Evolutionary conservation across 92 coral and sea anemone genomes (phyloP), one percentile per base, ranked within the genome.

Genomic region (Zoanthus sansibaricus): DNA sequence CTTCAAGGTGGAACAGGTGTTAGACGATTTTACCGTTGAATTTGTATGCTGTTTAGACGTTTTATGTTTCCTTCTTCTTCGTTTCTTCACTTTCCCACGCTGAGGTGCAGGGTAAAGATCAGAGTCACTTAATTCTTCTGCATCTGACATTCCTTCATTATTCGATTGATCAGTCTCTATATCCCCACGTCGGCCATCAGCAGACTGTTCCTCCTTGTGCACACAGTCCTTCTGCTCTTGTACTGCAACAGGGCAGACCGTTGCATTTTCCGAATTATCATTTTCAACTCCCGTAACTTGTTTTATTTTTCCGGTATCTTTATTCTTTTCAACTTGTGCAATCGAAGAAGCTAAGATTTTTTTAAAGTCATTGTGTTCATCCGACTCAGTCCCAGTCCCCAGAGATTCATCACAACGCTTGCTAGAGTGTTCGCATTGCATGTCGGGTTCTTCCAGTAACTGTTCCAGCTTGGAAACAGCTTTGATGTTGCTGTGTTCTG

Each of bases 401-500:
- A 51, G 68, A 15, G 72, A 15, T 18, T 83, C 94, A 86, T 86
- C 55, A 46, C 59, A 70, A 55, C 91, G 51, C 75, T 90, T 90
- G 75, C 92, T 86, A 10, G 99, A 97, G 78, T 97, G 99, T 83
- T 97, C 98, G 87, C 99, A 97, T 51, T 95, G 99, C 88, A 89
- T 92, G 70, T 95, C 94, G 32, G 97, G 94, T 74, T 95, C 96
- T 5, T 92, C 97, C 87, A 90, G 71, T 30, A 95, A 79, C 82
- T 91, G 90, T 48, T 91, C 91, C n/a, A 89, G 66, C 76, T 90
- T 87, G 52, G 93, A 93, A 51, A 13, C 86, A 71, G 80, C 69
- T 88, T 92, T 92, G 95, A 94, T 88, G 80, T 78, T 92, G 93
- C 98, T 94, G 95, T 96, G 96, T 92, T 94, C 97, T 94, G 98